Evolutionary conservation across 1,140 invertebrate species (phyloP).

Genomic region (Ganaspis sp.): DNA sequence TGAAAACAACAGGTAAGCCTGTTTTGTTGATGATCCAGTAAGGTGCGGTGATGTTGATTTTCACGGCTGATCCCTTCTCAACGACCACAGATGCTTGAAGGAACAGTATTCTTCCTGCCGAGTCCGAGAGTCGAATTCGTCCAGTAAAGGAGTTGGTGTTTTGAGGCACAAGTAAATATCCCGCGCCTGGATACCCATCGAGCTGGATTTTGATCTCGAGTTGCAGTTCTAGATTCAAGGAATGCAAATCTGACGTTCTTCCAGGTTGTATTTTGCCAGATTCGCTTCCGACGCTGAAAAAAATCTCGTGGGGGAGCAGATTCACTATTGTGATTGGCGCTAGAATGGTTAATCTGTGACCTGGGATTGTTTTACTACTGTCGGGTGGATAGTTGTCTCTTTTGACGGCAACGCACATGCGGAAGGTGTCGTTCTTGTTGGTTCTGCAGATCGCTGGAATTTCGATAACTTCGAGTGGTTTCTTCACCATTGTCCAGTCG

Average conservation of each 20-base stretch:
- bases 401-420: conserved; percentile 87
- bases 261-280: conserved; percentile 82
- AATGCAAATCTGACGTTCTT: conserved; percentile 73
- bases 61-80: conserved; percentile 74
- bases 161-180: conserved; percentile 73
- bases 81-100: conserved; percentile 81
- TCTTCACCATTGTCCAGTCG: conserved; percentile 81
- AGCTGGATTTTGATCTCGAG: conserved; percentile 85
- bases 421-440: conserved; percentile 74
- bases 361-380: conserved; percentile 80
- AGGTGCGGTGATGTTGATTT: conserved; percentile 88
- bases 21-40: conserved; percentile 98
- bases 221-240: conserved; percentile 79
- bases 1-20: conserved; percentile 94
- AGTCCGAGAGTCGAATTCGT: conserved; percentile 83
- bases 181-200: conserved; percentile 88
- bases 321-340: conserved; percentile 89
- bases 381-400: conserved; percentile 89
- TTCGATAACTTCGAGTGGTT: conserved; percentile 78
- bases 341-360: conserved; percentile 89
- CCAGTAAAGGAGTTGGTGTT: conserved; percentile 74
- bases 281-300: conserved; percentile 78
- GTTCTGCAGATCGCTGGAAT: conserved; percentile 70
- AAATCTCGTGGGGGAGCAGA: conserved; percentile 85
- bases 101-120: conserved; percentile 83